Conservation (phyloP, 2,888 invertebrate genomes). For the Xestia xanthographa region DNA sequence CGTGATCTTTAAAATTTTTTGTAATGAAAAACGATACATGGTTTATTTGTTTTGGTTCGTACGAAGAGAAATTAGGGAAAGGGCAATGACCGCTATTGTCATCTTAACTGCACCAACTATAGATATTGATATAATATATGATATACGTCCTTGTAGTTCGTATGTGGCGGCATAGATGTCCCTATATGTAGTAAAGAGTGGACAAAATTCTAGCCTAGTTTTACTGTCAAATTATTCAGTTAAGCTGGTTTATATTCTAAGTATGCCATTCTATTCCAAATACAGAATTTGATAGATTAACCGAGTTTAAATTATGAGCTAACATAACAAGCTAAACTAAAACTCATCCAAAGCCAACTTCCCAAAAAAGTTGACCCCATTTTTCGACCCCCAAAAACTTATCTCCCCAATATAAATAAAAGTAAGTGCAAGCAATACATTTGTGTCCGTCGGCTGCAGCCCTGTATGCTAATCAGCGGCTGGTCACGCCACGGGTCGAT, state of each 20-base stretch:
- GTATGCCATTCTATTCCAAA: not conserved
- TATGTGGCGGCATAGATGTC: not conserved
- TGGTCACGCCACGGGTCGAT: conserved; percentile 77
- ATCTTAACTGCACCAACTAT: too few species aligned
- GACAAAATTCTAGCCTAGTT: not conserved
- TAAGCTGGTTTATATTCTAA: not conserved
- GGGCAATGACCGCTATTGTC: too few species aligned
- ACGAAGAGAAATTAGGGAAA: too few species aligned
- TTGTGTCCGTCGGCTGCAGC: conserved; percentile 53
- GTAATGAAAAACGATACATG: too few species aligned
- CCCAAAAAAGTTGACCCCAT: not conserved
- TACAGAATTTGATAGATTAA: not conserved
- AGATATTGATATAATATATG: not conserved
- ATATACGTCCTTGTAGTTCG: not conserved
- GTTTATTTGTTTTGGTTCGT: too few species aligned
- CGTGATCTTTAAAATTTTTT: too few species aligned
- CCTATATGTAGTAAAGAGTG: not conserved
- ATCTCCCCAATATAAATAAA: conserved; percentile 39
- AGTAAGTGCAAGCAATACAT: conserved; percentile 31
- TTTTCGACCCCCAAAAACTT: conserved; percentile 22
- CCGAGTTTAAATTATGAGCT: not conserved
- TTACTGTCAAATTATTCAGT: not conserved
- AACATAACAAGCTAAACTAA: not conserved
- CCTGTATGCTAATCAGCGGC: conserved; percentile 73
- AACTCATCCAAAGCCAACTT: not conserved